Conservation (phyloP, 2,888 invertebrate genomes). For the Lingula anatina region DNA sequence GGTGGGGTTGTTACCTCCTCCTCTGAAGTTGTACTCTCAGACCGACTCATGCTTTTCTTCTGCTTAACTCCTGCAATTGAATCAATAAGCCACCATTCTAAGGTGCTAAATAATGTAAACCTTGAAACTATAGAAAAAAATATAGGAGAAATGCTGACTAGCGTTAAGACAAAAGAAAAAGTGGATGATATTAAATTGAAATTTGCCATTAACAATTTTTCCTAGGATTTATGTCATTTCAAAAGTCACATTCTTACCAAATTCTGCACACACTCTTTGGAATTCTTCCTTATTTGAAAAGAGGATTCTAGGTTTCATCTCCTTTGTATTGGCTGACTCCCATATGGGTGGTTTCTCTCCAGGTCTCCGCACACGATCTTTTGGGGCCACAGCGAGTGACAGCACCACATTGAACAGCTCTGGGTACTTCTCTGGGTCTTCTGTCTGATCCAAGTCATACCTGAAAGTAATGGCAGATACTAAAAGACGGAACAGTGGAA, state of each 20-base stretch:
- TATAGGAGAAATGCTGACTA: too few relatives aligned
- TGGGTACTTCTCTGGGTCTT: constrained; percentile 48
- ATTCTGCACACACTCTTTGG: constrained; percentile 31
- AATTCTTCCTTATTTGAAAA: constrained; percentile 45
- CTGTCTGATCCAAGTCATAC: constrained; percentile 46
- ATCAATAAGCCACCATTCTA: too few relatives aligned
- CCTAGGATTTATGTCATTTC: too few relatives aligned
- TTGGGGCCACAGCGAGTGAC: constrained; percentile 36
- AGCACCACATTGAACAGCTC: constrained; percentile 38
- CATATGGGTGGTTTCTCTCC: constrained; percentile 31
- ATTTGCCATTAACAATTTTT: too few relatives aligned
- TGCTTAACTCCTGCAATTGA: too few relatives aligned
- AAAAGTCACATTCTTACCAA: constrained; percentile 41
- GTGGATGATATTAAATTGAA: too few relatives aligned
- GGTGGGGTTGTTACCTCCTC: too few relatives aligned
- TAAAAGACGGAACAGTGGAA: too few relatives aligned
- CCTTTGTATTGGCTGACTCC: constrained; percentile 36
- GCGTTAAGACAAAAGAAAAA: too few relatives aligned
- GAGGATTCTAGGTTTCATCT: constrained; percentile 37
- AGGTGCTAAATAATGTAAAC: too few relatives aligned
- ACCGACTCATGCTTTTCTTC: background rate
- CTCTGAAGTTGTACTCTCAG: too few relatives aligned
- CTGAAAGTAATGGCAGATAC: constrained; percentile 27
- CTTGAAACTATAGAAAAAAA: too few relatives aligned
- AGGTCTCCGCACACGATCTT: constrained; percentile 29